Percentiles rank a stretch among this genome's conserved stretches.
phyloP scores from a whole-genome alignment of 2,888 invertebrate genomes.

The Drosophila robusta region DNA sequence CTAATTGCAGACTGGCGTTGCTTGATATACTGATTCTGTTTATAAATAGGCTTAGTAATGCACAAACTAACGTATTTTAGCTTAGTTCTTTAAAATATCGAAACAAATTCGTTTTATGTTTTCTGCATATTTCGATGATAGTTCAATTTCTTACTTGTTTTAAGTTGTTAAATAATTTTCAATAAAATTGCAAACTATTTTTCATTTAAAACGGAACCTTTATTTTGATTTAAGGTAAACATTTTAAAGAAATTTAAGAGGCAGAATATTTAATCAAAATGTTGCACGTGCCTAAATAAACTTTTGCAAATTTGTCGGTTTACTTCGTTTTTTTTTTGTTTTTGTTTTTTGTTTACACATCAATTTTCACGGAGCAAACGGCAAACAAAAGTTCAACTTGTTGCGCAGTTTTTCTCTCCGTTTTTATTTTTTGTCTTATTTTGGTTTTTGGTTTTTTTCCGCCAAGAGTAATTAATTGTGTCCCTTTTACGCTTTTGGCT shows the following conservation, averaged over 20 bases:
- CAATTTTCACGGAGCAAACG: slow-evolving; percentile 50
- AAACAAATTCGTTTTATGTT: too few relatives aligned
- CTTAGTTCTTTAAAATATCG: too few relatives aligned
- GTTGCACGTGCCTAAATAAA: slow-evolving; percentile 27
- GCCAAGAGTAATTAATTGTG: slow-evolving; percentile 68
- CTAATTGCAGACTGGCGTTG: background rate
- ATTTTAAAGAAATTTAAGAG: slow-evolving; percentile 1
- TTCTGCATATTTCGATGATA: too few relatives aligned
- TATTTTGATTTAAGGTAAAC: background rate
- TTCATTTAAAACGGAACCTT: background rate
- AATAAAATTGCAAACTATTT: background rate
- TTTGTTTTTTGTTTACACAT: slow-evolving; percentile 55
- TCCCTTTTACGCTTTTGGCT: slow-evolving; percentile 59
- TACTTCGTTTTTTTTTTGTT: slow-evolving; percentile 1
- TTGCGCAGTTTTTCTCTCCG: slow-evolving; percentile 57
- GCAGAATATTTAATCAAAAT: background rate
- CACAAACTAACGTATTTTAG: too few relatives aligned
- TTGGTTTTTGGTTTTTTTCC: slow-evolving; percentile 1
- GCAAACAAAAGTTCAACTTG: slow-evolving; percentile 64
- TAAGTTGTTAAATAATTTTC: too few relatives aligned
- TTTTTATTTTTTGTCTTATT: slow-evolving; percentile 7
- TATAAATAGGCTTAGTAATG: background rate
- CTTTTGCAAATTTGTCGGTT: slow-evolving; percentile 13
- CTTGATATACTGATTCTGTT: background rate
- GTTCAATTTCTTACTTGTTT: too few relatives aligned